A percentile compares a stretch with the other conserved stretches of the same genome.
Evolutionary conservation across 2,797 vertebrate genomes (phyloP).

Genomic region (Acrossocheilus wenchowensis): DNA sequence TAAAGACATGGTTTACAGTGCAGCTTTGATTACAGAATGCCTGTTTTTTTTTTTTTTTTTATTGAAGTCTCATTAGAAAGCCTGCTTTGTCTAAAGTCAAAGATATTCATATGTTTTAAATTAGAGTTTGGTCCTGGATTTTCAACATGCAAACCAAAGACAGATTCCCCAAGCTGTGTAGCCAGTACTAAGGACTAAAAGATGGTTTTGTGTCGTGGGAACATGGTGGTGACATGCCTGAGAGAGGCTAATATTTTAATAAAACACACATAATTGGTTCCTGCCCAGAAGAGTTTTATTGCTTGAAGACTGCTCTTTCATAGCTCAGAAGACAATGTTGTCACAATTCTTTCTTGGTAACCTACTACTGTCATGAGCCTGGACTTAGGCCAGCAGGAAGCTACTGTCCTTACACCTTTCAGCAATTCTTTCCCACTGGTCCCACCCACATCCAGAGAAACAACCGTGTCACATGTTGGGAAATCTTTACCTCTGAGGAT

Average conservation of each 20-base stretch:
- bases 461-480: background rate
- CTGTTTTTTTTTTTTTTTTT: background rate
- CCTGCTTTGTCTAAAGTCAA: background rate
- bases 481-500: background rate
- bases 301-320: background rate
- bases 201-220: background rate
- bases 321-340: background rate
- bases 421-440: background rate
- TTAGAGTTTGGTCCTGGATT: background rate
- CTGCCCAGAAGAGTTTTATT: background rate
- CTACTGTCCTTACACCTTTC: background rate
- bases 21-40: slow-evolving; percentile 2
- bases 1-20: background rate
- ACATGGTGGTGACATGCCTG: background rate
- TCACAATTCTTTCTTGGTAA: background rate
- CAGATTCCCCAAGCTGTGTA: background rate
- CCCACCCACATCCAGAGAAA: slow-evolving; percentile 2
- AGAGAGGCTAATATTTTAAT: background rate
- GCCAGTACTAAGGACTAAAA: background rate
- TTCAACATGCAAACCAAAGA: slow-evolving; percentile 22
- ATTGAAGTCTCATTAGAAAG: background rate
- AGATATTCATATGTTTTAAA: background rate
- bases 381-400: background rate
- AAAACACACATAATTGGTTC: background rate
- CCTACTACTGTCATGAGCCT: background rate